phyloP scores from a whole-genome alignment of 2,113 vertebrate species.

The Rhabdomys dilectus region DNA sequence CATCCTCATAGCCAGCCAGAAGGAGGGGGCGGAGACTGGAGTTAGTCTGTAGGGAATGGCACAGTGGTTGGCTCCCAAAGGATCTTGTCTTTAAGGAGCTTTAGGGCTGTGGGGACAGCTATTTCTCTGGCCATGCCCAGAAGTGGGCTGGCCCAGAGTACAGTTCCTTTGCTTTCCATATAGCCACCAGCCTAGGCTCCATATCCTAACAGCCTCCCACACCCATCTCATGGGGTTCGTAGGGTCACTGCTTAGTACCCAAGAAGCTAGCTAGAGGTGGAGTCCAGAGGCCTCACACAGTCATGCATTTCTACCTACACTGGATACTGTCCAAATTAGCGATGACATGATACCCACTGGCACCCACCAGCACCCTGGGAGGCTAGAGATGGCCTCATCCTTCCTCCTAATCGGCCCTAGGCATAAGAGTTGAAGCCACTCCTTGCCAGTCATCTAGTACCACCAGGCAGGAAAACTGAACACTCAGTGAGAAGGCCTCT shows the following conservation, averaged over 20 bases:
- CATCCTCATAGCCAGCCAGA: constrained; percentile 95
- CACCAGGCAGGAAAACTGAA: not conserved
- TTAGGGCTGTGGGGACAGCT: not conserved
- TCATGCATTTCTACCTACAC: not conserved
- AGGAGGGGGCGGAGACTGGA: constrained; percentile 89
- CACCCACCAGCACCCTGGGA: not conserved
- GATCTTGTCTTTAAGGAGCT: not conserved
- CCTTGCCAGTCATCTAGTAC: constrained; percentile 60
- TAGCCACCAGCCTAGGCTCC: not conserved
- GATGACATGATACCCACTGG: not conserved
- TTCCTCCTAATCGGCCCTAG: not conserved
- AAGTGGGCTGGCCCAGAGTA: not conserved
- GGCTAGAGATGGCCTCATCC: not conserved
- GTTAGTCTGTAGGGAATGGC: constrained; percentile 84
- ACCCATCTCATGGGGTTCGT: not conserved
- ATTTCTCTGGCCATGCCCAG: not conserved
- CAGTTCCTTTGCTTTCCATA: not conserved
- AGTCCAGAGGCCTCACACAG: not conserved
- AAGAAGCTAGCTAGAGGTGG: not conserved
- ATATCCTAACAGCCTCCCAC: not conserved
- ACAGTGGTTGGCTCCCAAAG: not conserved
- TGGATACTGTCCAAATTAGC: not conserved
- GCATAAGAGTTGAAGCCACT: not conserved
- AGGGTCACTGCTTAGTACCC: not conserved
- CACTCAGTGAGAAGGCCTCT: constrained; percentile 54